These are phyloP conservation scores for Nomia melanderi DNA, from an alignment of 1,140 invertebrate genomes.

Conservation along the genomic window DNA sequence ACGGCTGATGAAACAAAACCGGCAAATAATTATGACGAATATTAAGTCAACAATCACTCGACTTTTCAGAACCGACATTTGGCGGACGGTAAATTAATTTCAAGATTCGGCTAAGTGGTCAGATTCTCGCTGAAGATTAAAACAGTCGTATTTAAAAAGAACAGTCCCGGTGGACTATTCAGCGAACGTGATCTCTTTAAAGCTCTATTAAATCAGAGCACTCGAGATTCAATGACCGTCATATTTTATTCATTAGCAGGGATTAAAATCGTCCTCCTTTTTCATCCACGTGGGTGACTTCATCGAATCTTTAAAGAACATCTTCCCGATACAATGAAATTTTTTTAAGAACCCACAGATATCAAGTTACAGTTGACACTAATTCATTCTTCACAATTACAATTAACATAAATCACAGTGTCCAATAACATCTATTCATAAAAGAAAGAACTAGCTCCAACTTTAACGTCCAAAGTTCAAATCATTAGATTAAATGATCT, in stretches of 20 bases:
- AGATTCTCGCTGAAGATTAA: neutral
- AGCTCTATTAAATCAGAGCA: neutral
- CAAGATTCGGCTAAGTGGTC: neutral
- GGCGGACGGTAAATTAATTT: neutral
- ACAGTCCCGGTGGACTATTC: neutral
- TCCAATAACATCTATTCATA: too few species aligned
- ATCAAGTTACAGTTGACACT: neutral
- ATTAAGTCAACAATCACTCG: too few species aligned
- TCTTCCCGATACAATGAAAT: neutral
- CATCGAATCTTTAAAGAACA: neutral
- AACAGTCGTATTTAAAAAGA: neutral
- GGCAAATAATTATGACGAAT: too few species aligned
- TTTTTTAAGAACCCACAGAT: neutral
- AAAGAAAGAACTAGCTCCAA: too few species aligned
- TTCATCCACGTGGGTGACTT: neutral
- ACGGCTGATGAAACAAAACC: too few species aligned
- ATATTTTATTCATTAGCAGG: neutral
- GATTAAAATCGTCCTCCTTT: neutral
- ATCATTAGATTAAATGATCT: too few species aligned
- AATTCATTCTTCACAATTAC: too few species aligned
- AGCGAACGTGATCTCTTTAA: neutral
- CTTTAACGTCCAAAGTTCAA: too few species aligned
- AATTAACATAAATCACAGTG: too few species aligned
- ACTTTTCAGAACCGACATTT: too few species aligned
- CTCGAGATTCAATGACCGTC: neutral